Conservation (phyloP, 2,888 invertebrate genomes). For the Aethes cnicana region DNA sequence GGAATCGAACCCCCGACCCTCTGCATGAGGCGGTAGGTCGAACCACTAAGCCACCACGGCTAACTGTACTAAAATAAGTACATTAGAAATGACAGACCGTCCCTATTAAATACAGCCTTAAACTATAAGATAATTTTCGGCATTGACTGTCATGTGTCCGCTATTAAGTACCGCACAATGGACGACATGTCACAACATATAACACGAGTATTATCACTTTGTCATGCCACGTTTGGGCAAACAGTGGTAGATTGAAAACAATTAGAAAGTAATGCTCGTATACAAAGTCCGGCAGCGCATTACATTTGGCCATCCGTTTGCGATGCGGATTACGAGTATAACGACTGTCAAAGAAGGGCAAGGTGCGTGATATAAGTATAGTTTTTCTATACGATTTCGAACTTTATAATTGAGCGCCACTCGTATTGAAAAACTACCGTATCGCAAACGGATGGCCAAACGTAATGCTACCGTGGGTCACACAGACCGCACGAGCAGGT, state of each 20-base stretch:
- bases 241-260: slow-evolving; percentile 3
- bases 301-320: no score
- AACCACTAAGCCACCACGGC: background rate
- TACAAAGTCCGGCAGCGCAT: background rate
- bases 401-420: no score
- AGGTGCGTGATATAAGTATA: no score
- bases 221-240: slow-evolving; percentile 6
- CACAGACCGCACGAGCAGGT: no score
- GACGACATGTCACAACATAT: slow-evolving; percentile 19
- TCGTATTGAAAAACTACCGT: no score
- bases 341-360: no score
- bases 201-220: slow-evolving; percentile 7
- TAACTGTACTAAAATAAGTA: background rate
- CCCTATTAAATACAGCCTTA: background rate
- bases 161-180: slow-evolving; percentile 15
- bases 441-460: no score
- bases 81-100: background rate
- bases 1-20: no score
- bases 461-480: no score
- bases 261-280: background rate
- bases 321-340: no score
- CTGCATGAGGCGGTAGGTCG: no score
- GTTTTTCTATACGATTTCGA: no score
- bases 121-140: slow-evolving; percentile 14
- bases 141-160: slow-evolving; percentile 3